Percentiles rank a stretch among this genome's conserved stretches.
These are phyloP conservation scores for Spizaetus ornatus DNA, from an alignment of 2,113 vertebrate species.

Conservation along the genomic window DNA sequence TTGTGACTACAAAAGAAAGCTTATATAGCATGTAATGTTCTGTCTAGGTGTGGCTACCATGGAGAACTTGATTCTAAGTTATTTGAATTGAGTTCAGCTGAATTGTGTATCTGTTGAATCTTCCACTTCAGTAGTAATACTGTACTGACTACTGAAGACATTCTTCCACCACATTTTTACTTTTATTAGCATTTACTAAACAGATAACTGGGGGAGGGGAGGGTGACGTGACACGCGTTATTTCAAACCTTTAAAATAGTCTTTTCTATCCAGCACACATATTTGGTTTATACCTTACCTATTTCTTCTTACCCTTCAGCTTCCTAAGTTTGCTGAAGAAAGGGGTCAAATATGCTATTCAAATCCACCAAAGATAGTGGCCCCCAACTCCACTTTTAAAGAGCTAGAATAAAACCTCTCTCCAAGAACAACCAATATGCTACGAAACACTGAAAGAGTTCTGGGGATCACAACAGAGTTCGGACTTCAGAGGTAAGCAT, in stretches of 20 bases:
- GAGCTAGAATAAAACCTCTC: constrained; percentile 57
- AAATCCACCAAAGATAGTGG: constrained; percentile 63
- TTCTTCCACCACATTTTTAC: background rate
- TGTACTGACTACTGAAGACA: background rate
- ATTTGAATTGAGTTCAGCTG: background rate
- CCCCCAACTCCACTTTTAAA: constrained; percentile 62
- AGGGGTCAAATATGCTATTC: constrained; percentile 68
- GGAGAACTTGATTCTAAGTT: background rate
- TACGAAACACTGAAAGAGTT: constrained; percentile 73
- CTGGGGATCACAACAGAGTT: constrained; percentile 75
- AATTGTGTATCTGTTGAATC: background rate
- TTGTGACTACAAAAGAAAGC: background rate
- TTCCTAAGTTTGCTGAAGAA: constrained; percentile 62
- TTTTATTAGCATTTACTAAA: background rate
- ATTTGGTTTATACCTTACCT: background rate
- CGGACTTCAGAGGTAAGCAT: constrained; percentile 75
- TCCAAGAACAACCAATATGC: constrained; percentile 70
- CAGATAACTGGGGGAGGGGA: background rate
- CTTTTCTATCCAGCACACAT: background rate
- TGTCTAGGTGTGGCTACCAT: background rate
- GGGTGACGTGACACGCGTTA: rapidly evolving
- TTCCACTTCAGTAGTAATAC: background rate
- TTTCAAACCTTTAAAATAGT: background rate
- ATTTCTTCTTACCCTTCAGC: constrained; percentile 57
- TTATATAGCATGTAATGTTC: background rate